A percentile compares a stretch with the other conserved stretches of the same genome.
phyloP scores from a whole-genome alignment of 1,140 invertebrate genomes.

The Penaeus vannamei region DNA sequence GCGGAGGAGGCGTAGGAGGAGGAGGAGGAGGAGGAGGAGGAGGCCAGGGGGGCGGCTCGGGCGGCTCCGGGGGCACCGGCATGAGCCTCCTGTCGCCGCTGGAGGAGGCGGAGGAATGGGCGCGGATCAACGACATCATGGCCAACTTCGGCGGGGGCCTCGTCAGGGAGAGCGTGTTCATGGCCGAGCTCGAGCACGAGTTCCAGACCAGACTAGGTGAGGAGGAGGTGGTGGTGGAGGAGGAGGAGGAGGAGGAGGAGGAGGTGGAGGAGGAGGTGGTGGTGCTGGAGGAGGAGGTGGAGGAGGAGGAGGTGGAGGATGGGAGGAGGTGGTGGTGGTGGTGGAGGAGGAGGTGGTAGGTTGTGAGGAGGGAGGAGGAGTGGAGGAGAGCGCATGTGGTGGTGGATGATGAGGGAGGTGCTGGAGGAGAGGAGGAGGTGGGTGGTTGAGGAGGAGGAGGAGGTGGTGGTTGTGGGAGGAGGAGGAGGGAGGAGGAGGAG shows the following conservation, averaged over 20 bases:
- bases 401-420: too few species aligned
- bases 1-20: neutral
- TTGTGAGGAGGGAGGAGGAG: too few species aligned
- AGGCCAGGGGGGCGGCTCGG: neutral
- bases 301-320: too few species aligned
- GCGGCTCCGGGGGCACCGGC: constrained; percentile 31
- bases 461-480: too few species aligned
- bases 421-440: too few species aligned
- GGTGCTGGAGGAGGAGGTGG: too few species aligned
- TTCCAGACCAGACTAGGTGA: constrained; percentile 81
- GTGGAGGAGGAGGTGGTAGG: too few species aligned
- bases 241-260: neutral
- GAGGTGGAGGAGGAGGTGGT: too few species aligned
- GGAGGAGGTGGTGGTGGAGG: constrained; percentile 11
- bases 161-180: constrained; percentile 85
- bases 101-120: constrained; percentile 94
- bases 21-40: neutral
- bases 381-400: too few species aligned
- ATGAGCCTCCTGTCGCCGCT: constrained; percentile 70
- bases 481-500: too few species aligned
- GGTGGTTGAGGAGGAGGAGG: too few species aligned
- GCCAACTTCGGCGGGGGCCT: constrained; percentile 83
- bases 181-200: constrained; percentile 86
- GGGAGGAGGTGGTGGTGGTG: too few species aligned
- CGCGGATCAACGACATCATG: constrained; percentile 95